Evolutionary conservation across 2,113 vertebrate genomes (phyloP), one percentile per base, ranked within the genome.

Genomic region (Hiodon alosoides): DNA sequence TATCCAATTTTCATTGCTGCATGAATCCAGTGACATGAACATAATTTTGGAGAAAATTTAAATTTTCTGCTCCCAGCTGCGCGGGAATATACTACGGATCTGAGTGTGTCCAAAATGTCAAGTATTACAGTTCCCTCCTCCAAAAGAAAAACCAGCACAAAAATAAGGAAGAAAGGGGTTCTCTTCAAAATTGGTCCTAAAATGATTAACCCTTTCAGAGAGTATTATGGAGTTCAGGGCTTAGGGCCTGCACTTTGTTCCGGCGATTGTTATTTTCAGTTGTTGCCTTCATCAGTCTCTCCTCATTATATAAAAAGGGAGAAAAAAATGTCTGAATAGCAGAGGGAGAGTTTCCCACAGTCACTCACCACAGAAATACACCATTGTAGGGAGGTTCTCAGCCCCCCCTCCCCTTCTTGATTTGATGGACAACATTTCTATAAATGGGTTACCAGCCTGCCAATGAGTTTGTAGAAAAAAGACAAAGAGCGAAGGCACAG

Each of bases 301-400:
- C 91, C 94, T 95, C 94, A 94, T 96, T 95, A 96, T 95, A 86
- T 89, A 86, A 89, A 91, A 87, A 94, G 93, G 94, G 93, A 92
- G 90, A 89, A 90, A 92, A 96, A 97, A 97, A 98, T 96, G 94
- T 92, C 91, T 99, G 97, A 99, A 99, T 98, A 95, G 96, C 92
- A 87, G 92, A 94, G 94, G 93, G 93, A 96, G 95, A 96, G 94
- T 98, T 99, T 99, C 97, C 97, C 97, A 99, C 97, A 99, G 95
- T 97, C 96, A 95, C 94, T 95, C 92, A 93, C 92, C 92, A 93
- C 93, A 91, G 94, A 96, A 96, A 95, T 94, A 93, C 94, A 92
- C 91, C 90, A 98, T 98, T 98, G 95, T 98, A 89, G 86, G 79
- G 82, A 80, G 85, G 80, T 87, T 88, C 86, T 86, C 88, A 89